Evolutionary conservation across 2,113 vertebrate genomes (phyloP).

Genomic region (Bubo scandiacus): DNA sequence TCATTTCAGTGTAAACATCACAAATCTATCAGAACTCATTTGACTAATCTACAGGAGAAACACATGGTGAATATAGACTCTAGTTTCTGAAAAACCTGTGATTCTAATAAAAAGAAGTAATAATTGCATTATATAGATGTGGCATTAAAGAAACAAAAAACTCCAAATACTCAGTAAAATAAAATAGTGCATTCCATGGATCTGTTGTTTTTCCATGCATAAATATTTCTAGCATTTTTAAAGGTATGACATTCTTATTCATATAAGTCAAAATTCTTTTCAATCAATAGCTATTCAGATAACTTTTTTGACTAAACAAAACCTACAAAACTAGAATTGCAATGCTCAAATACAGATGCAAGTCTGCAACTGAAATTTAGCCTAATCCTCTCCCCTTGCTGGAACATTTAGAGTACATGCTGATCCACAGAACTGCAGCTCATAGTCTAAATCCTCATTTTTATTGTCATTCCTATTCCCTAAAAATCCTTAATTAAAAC

Average conservation of each 20-base stretch:
- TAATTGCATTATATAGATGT: not conserved
- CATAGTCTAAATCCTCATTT: not conserved
- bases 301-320: not conserved
- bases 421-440: not conserved
- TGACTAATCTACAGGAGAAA: not conserved
- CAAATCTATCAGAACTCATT: not conserved
- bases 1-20: not conserved
- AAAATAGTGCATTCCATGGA: not conserved
- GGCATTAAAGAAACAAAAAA: not conserved
- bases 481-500: not conserved
- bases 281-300: not conserved
- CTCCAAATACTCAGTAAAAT: not conserved
- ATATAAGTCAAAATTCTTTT: not conserved
- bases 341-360: not conserved
- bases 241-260: not conserved
- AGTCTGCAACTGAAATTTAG: not conserved
- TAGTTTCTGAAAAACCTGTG: not conserved
- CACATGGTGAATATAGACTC: not conserved
- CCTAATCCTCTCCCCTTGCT: not conserved
- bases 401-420: not conserved
- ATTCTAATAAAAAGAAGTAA: not conserved
- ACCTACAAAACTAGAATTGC: not conserved
- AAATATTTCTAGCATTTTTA: not conserved
- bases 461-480: not conserved
- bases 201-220: not conserved